phyloP scores from a whole-genome alignment of 2,888 invertebrate species.

The Brachypterus glaber region DNA sequence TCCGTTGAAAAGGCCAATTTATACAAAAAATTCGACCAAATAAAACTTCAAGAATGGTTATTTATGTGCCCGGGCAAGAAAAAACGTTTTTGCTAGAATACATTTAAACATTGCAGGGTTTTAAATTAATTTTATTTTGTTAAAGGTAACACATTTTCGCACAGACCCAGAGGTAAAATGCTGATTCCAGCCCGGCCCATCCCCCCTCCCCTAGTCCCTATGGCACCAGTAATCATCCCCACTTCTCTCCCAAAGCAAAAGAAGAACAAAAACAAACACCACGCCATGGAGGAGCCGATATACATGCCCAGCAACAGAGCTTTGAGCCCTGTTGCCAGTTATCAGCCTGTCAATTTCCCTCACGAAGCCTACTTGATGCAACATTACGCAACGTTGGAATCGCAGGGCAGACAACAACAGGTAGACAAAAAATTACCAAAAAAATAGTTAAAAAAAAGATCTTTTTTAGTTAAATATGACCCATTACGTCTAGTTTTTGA shows the following conservation, averaged over 20 bases:
- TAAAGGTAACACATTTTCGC: slow-evolving; percentile 31
- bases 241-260: slow-evolving; percentile 48
- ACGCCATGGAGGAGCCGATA: slow-evolving; percentile 50
- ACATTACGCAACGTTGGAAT: slow-evolving; percentile 48
- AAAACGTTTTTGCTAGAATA: too few relatives aligned
- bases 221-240: slow-evolving; percentile 37
- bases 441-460: not conserved
- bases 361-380: slow-evolving; percentile 51
- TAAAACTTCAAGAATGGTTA: too few relatives aligned
- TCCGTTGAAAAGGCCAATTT: too few relatives aligned
- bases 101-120: too few relatives aligned
- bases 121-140: slow-evolving; percentile 8
- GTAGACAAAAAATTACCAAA: slow-evolving; percentile 4
- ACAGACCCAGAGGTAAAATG: slow-evolving; percentile 44
- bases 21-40: too few relatives aligned
- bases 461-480: not conserved
- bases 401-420: slow-evolving; percentile 28
- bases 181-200: slow-evolving; percentile 50
- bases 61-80: too few relatives aligned
- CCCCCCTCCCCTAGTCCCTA: slow-evolving; percentile 37
- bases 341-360: slow-evolving; percentile 49
- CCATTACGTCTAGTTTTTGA: slow-evolving; percentile 7
- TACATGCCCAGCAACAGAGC: slow-evolving; percentile 50
- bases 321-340: slow-evolving; percentile 49
- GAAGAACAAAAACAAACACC: slow-evolving; percentile 44